phyloP scores from a whole-genome alignment of 2,113 vertebrate genomes.

The Zonotrichia leucophrys region DNA sequence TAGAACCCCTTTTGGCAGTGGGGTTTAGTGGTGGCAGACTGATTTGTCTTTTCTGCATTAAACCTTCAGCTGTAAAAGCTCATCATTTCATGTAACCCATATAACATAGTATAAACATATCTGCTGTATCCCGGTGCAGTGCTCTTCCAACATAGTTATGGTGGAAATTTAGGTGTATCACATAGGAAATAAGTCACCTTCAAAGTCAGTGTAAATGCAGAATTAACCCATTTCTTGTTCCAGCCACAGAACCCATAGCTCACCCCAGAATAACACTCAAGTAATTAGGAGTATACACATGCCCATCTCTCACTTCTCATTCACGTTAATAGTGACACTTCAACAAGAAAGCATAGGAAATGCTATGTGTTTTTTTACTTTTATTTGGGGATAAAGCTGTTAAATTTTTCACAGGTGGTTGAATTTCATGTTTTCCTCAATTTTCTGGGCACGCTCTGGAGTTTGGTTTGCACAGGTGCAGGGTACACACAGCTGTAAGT shows the following conservation, averaged over 20 bases:
- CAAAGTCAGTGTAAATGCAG: background rate
- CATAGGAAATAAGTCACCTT: background rate
- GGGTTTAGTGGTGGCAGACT: background rate
- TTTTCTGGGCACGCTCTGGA: conserved; percentile 18
- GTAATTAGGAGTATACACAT: background rate
- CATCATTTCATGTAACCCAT: background rate
- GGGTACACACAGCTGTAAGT: conserved; percentile 40
- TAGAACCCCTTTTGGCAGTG: background rate
- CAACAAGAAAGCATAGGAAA: background rate
- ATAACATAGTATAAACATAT: background rate
- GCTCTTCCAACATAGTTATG: background rate
- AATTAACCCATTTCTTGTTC: background rate
- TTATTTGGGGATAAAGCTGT: background rate
- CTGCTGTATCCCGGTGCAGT: background rate
- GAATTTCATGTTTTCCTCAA: background rate
- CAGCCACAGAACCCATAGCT: background rate
- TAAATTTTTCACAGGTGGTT: conserved; percentile 33
- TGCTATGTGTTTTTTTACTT: background rate
- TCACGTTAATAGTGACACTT: background rate
- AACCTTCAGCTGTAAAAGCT: background rate
- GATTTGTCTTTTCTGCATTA: background rate
- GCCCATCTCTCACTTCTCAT: background rate
- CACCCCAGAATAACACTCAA: background rate
- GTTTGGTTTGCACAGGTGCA: conserved; percentile 53
- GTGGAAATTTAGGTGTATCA: background rate